These are phyloP conservation scores for Tachypleus tridentatus DNA, from an alignment of 1,140 invertebrate species.

Conservation along the genomic window DNA sequence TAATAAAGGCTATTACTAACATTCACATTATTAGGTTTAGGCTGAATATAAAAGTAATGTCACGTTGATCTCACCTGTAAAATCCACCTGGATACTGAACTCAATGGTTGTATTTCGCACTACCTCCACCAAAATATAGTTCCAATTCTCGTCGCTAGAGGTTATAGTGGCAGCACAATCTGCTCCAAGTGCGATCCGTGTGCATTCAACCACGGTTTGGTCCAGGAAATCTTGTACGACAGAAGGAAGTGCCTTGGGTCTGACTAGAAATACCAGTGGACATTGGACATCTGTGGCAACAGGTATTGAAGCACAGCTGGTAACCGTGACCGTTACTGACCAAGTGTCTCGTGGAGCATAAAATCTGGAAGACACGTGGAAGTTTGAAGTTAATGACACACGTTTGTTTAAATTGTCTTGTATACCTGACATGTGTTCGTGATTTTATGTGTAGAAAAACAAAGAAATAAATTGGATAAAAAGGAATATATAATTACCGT, in stretches of 20 bases:
- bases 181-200: no score
- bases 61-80: neutral
- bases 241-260: slow-evolving; percentile 5
- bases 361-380: slow-evolving; percentile 32
- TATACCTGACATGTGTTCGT: no score
- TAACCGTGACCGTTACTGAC: slow-evolving; percentile 16
- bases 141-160: neutral
- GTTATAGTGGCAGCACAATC: slow-evolving; percentile 26
- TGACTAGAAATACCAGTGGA: slow-evolving; percentile 7
- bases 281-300: neutral
- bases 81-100: neutral
- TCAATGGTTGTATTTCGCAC: neutral
- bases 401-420: no score
- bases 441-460: no score
- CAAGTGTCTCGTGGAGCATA: slow-evolving; percentile 40
- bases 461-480: no score
- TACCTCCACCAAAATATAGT: neutral
- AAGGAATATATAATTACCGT: no score
- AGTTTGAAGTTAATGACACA: no score
- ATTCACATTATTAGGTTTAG: no score
- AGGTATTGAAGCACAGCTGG: slow-evolving; percentile 1
- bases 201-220: no score
- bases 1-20: no score
- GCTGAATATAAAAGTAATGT: neutral
- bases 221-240: neutral